phyloP scores from a whole-genome alignment of 2,888 invertebrate species.

The Gymnocheta viridis region DNA sequence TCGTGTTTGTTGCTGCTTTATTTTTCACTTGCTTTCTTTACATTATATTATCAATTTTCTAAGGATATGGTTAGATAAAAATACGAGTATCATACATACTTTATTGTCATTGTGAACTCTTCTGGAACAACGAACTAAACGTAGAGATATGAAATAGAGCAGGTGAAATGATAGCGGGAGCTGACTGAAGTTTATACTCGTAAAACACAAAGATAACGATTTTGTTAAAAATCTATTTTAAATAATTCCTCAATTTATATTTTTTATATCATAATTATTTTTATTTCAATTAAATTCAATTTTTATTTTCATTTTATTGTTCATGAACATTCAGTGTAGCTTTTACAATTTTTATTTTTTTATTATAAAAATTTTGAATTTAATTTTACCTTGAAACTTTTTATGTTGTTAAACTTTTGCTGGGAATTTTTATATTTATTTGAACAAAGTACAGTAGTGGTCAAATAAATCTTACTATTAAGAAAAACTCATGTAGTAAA shows the following conservation, averaged over 20 bases:
- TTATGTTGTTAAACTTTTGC: not conserved
- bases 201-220: not conserved
- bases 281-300: not conserved
- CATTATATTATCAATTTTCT: conserved; percentile 9
- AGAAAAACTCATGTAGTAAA: too few relatives aligned
- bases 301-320: not conserved
- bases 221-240: conserved; percentile 18
- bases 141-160: not conserved
- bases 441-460: not conserved
- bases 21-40: conserved; percentile 1
- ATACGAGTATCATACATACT: conserved; percentile 14
- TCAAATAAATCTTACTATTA: not conserved
- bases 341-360: not conserved
- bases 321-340: not conserved
- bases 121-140: conserved; percentile 60
- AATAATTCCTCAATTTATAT: not conserved
- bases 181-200: too few relatives aligned
- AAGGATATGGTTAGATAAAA: conserved; percentile 9
- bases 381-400: not conserved
- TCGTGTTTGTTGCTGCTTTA: conserved; percentile 1
- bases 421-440: not conserved
- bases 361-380: not conserved
- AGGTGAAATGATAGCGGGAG: not conserved
- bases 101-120: conserved; percentile 62
- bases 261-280: not conserved